Evolutionary conservation across 2,797 vertebrate genomes (phyloP).

Genomic region (Apodemus agrarius): DNA sequence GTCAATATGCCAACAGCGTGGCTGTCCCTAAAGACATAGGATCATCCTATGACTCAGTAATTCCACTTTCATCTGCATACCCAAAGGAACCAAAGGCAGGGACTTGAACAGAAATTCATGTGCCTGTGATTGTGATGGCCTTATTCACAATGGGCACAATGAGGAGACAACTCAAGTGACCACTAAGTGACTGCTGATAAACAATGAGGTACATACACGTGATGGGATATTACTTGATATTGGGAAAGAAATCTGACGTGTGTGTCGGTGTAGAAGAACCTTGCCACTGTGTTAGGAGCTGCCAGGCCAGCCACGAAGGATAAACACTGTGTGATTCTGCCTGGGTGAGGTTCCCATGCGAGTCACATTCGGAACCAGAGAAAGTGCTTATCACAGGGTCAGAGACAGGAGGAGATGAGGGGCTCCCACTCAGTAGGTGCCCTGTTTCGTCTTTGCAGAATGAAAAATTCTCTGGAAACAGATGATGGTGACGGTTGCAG

Average conservation of each 20-base stretch:
- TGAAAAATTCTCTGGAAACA: slow-evolving; percentile 12
- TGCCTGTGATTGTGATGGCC: neutral
- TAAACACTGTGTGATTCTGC: neutral
- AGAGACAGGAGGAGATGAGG: neutral
- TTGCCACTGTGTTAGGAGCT: neutral
- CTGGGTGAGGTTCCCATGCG: neutral
- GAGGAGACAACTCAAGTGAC: neutral
- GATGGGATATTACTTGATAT: neutral
- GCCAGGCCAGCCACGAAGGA: neutral
- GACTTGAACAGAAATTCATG: neutral
- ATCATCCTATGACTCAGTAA: neutral
- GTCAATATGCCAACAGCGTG: neutral
- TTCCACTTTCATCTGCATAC: neutral
- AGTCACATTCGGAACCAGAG: neutral
- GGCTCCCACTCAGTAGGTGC: neutral
- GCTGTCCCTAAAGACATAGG: neutral
- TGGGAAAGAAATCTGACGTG: neutral
- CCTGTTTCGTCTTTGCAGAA: slow-evolving; percentile 20
- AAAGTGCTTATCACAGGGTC: neutral
- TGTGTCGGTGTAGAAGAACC: neutral
- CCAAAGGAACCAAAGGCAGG: neutral
- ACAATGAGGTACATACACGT: neutral
- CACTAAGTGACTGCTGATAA: neutral
- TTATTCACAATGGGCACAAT: neutral
- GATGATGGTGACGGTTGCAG: neutral